Percentiles rank a stretch among this genome's conserved stretches.
These are phyloP conservation scores for Macrosteles quadrilineatus DNA, from an alignment of 1,140 invertebrate genomes.

Conservation along the genomic window DNA sequence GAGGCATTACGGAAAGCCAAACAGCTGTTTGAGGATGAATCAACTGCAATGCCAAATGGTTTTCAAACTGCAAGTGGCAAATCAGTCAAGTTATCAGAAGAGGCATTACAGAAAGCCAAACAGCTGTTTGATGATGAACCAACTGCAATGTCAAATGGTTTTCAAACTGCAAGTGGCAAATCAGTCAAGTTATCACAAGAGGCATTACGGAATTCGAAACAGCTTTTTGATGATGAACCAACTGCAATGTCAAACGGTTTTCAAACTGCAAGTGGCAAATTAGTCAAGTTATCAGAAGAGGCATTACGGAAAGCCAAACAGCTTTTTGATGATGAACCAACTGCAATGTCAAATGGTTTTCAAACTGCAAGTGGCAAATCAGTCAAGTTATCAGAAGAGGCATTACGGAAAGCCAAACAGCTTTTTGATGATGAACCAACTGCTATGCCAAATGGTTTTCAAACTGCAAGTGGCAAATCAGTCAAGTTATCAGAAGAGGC, in stretches of 20 bases:
- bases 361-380: conserved; percentile 50
- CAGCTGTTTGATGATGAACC: conserved; percentile 34
- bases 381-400: conserved; percentile 45
- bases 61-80: conserved; percentile 46
- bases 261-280: conserved; percentile 50
- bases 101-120: conserved; percentile 28
- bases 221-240: conserved; percentile 35
- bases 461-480: conserved; percentile 47
- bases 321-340: conserved; percentile 39
- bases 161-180: conserved; percentile 35
- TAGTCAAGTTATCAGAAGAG: conserved; percentile 46
- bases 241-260: conserved; percentile 42
- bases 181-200: conserved; percentile 38
- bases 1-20: conserved; percentile 38
- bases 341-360: conserved; percentile 42
- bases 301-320: conserved; percentile 46
- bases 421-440: conserved; percentile 10
- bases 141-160: not conserved
- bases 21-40: conserved; percentile 17
- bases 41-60: conserved; percentile 27
- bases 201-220: conserved; percentile 5
- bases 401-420: conserved; percentile 43
- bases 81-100: conserved; percentile 27
- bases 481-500: conserved; percentile 41
- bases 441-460: conserved; percentile 44